Evolutionary conservation across 2,113 vertebrate species (phyloP).

Genomic region (Pampusana beccarii): DNA sequence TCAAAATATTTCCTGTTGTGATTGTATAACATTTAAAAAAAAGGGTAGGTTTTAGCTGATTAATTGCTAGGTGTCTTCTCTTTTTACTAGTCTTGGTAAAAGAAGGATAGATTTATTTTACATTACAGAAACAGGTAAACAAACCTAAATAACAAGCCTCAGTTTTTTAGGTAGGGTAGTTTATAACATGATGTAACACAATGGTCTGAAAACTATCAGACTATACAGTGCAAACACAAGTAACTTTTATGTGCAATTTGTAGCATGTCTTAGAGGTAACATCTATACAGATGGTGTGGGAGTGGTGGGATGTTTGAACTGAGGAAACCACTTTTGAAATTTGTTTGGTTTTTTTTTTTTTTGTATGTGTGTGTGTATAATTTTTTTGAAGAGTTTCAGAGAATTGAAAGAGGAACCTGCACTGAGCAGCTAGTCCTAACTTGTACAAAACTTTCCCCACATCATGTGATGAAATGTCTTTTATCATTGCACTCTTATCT

Average conservation of each 20-base stretch:
- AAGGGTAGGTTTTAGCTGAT: neutral
- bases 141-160: neutral
- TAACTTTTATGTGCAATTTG: neutral
- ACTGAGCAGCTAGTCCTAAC: neutral
- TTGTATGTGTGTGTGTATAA: neutral
- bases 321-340: conserved; percentile 27
- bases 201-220: neutral
- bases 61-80: neutral
- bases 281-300: neutral
- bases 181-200: neutral
- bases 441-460: conserved; percentile 42
- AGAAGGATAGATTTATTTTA: neutral
- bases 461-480: neutral
- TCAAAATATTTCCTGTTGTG: conserved; percentile 67
- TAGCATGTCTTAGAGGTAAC: neutral
- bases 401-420: conserved; percentile 65
- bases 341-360: neutral
- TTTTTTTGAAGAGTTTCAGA: conserved; percentile 21
- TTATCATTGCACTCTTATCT: conserved; percentile 13
- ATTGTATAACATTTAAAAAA: conserved; percentile 1
- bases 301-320: neutral
- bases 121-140: neutral
- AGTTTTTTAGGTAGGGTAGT: neutral
- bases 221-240: neutral
- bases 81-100: neutral